Evolutionary conservation across 1,140 invertebrate species (phyloP).

Genomic region (Drosophila burlai): DNA sequence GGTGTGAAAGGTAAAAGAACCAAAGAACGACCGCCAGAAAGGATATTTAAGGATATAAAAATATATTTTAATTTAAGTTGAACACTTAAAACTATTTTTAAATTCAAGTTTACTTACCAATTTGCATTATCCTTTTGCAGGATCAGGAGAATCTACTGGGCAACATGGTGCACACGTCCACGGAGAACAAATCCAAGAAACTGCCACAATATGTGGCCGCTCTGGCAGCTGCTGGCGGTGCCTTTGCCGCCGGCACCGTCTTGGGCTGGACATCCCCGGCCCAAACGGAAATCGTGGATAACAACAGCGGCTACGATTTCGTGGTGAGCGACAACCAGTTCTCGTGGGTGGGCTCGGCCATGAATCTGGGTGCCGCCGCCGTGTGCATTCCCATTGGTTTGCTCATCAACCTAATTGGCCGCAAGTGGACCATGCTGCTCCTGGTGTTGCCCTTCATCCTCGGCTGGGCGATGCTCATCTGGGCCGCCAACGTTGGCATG

Average conservation of each 20-base stretch:
- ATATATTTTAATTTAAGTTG: background rate
- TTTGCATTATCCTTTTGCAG: constrained; percentile 40
- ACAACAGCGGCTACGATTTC: constrained; percentile 86
- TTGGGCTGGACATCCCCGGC: constrained; percentile 93
- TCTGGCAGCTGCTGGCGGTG: constrained; percentile 87
- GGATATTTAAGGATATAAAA: background rate
- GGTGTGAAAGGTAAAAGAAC: constrained; percentile 10
- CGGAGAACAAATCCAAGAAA: constrained; percentile 84
- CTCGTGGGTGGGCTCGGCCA: constrained; percentile 90
- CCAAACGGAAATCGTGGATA: constrained; percentile 83
- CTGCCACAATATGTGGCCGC: constrained; percentile 90
- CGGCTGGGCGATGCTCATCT: constrained; percentile 92
- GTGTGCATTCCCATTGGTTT: constrained; percentile 91
- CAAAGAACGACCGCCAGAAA: too few relatives aligned
- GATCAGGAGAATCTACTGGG: constrained; percentile 81
- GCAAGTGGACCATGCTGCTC: constrained; percentile 90
- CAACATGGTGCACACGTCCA: constrained; percentile 77
- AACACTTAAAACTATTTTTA: background rate
- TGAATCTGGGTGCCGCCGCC: constrained; percentile 90
- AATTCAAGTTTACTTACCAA: background rate
- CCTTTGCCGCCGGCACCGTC: constrained; percentile 87
- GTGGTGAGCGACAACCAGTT: constrained; percentile 86
- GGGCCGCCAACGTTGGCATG: constrained; percentile 88
- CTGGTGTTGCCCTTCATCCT: constrained; percentile 90
- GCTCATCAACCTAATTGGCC: constrained; percentile 90